Base-by-base conservation (phyloP, 2,797 vertebrate genomes). In the Sylvilagus floridanus region DNA sequence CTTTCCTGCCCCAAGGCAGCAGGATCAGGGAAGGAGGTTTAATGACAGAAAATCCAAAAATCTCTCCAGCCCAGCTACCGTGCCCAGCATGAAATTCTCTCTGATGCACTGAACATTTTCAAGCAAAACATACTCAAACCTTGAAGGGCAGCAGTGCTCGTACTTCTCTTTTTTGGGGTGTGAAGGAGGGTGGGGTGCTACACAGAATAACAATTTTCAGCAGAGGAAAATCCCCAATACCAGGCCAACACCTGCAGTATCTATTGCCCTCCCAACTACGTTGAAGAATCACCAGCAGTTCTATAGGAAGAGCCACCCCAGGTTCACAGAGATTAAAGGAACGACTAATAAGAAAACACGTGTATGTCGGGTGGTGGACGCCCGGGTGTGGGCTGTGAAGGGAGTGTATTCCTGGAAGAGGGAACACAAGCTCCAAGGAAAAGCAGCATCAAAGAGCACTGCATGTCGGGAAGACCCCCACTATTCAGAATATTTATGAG, bases 141-240 rank as follows among this genome's bases (percentile, higher is more conserved):
- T 62, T 28, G 35, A 86, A 85, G 76, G 62, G 2, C 9, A 81
- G 71, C 37, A 73, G 21, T 0, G 3, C 12, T 7, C 4, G 5
- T 42, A 92, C 95, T 94, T 94, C 96, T 94, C 95, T 94, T 94
- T 96, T 89, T 66, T 3, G 13, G 89, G 87, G 65, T 86, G 32
- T 76, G 54, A 90, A 88, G 90, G 32, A 96, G 96, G 76, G 85
- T 69, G 93, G 76, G 86, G 93, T 84, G 57, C 30, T 35, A n/a
- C 65, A 30, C 24, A 83, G 73, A 90, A 66, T 21, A 84, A 93
- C 94, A 76, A 42, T 54, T 50, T 30, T 85, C 79, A 93, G 72
- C 85, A 50, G 17, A 94, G 92, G 93, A 94, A 95, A 92, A 87
- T 42, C 90, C 96, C 95, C 83, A 19, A 30, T 30, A n/a, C 75